Evolutionary conservation across 2,888 invertebrate genomes (phyloP), one percentile per base, ranked within the genome.

Genomic region (Phragmatobia fuliginosa): DNA sequence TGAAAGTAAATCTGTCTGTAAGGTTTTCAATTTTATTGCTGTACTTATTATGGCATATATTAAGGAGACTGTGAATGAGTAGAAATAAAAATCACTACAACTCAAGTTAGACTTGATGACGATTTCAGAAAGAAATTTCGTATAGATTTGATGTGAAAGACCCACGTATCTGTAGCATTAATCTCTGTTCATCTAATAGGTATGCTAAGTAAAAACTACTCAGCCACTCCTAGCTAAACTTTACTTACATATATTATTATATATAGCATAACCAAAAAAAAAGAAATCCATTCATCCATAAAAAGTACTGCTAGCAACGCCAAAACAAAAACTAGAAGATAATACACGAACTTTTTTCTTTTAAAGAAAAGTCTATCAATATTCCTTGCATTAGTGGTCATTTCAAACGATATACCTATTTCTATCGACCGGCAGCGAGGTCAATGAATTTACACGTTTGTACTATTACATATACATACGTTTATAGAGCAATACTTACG

Each of bases 391-490:
- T 60, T 41, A 64, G 18, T 71, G 81, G 75, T 74, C 76, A 82
- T 73, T 75, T 75, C 72, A 70, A 77, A 68, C 68, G 66, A 73
- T 10, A 45, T 71, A 71, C 71, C 74, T 73, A 71, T 74, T 78
- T 52, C 62, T 73, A 82, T 83, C 78, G 82, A 82, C 68, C 76
- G 71, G 7, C n/a, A 14, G 33, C 38, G 76, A 66, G 83, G 83
- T 82, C 82, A 82, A 73, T 73, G 83, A 59, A 67, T 81, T 49
- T 33, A 63, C 62, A 38, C 60, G 58, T 33, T 66, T n/a, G 28
- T 56, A 62, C 33, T 41, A 61, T 45, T 16, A 31, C 41, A 18
- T 41, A 56, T 31, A 63, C 68, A 60, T 76, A 68, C 41, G 32
- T 68, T 58, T 52, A 31, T 49, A 21, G 38, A 70, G 69, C 73